Evolutionary conservation across 92 coral and sea anemone species (phyloP).

Genomic region (Parazoanthus darwini): DNA sequence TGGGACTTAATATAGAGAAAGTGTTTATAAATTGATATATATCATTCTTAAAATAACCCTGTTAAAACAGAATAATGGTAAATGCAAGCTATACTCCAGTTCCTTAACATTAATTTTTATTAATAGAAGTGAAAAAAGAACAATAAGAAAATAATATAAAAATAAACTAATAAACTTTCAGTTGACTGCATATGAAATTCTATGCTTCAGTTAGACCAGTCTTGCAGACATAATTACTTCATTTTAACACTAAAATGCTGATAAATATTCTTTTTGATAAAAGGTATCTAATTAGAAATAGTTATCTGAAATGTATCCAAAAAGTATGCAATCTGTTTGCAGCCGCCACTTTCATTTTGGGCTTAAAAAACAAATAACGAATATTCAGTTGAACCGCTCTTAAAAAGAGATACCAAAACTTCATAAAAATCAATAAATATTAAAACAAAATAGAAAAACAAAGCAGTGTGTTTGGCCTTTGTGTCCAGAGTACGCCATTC

Average conservation of each 20-base stretch:
- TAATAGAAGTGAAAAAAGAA: neutral
- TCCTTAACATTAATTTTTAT: neutral
- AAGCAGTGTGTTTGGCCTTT: too few relatives aligned
- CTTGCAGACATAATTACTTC: neutral
- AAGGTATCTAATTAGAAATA: neutral
- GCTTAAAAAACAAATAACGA: too few relatives aligned
- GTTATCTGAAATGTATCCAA: neutral
- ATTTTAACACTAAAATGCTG: neutral
- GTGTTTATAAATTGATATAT: too few relatives aligned
- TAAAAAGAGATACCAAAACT: neutral
- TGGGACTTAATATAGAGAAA: neutral
- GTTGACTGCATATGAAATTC: too few relatives aligned
- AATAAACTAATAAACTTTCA: too few relatives aligned
- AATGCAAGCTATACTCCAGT: neutral
- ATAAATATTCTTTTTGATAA: neutral
- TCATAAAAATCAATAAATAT: neutral
- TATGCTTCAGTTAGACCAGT: neutral
- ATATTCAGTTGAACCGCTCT: neutral
- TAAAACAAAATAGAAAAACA: too few relatives aligned
- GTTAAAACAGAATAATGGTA: too few relatives aligned
- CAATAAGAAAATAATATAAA: too few relatives aligned
- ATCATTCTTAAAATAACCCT: neutral
- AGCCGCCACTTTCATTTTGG: too few relatives aligned
- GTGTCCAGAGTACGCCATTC: too few relatives aligned
- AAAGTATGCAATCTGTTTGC: neutral